phyloP scores from a whole-genome alignment of 2,797 vertebrate genomes.

The Eulemur coronatus region DNA sequence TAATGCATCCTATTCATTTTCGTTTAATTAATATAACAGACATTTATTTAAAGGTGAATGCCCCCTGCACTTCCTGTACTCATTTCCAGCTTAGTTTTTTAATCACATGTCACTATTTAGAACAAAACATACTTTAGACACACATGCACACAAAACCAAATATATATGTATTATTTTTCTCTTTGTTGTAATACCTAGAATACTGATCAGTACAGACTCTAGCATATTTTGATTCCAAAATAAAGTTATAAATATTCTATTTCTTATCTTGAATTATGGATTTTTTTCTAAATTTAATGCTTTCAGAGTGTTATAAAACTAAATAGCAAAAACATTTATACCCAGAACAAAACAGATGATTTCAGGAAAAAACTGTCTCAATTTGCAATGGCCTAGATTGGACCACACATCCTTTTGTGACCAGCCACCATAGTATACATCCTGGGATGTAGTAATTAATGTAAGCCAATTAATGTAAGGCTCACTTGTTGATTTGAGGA shows the following conservation, averaged over 20 bases:
- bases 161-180: not conserved
- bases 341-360: not conserved
- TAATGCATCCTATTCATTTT: not conserved
- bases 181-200: not conserved
- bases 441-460: not conserved
- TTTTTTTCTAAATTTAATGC: not conserved
- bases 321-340: not conserved
- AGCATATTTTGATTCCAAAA: not conserved
- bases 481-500: not conserved
- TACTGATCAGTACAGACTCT: not conserved
- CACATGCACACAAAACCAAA: not conserved
- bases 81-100: not conserved
- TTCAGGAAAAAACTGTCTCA: not conserved
- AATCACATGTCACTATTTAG: not conserved
- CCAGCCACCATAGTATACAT: not conserved
- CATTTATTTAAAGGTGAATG: not conserved
- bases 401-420: not conserved
- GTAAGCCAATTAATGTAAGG: not conserved
- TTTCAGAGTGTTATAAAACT: not conserved
- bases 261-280: not conserved
- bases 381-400: not conserved
- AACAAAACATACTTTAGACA: not conserved
- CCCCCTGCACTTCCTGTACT: not conserved
- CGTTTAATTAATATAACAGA: no score
- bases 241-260: not conserved